Evolutionary conservation across 2,888 invertebrate genomes (phyloP).

Genomic region (Pseudococcus jackbeardsleyi): DNA sequence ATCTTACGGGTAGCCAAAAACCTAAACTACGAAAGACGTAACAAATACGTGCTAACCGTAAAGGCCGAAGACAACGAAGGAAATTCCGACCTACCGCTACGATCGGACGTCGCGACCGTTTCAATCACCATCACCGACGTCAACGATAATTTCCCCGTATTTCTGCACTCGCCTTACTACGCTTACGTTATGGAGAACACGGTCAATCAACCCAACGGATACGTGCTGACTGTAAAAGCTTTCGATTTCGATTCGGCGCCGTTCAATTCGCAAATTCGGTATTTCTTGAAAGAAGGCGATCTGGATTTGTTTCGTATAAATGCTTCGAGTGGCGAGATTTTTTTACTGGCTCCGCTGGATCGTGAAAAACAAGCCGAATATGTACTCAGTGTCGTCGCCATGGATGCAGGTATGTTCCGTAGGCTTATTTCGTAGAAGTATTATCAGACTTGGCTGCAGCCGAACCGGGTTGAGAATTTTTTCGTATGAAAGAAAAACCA

Average conservation of each 20-base stretch:
- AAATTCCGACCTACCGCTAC: conserved; percentile 75
- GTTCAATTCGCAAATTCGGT: conserved; percentile 90
- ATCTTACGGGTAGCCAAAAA: conserved; percentile 92
- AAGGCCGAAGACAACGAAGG: conserved; percentile 87
- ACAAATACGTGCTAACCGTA: conserved; percentile 85
- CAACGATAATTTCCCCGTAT: conserved; percentile 94
- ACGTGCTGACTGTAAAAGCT: conserved; percentile 82
- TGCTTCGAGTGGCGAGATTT: conserved; percentile 91
- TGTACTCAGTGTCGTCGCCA: conserved; percentile 87
- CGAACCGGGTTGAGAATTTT: background rate
- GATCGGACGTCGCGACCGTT: conserved; percentile 79
- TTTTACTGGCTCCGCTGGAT: conserved; percentile 85
- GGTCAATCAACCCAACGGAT: conserved; percentile 83
- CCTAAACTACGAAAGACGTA: conserved; percentile 91
- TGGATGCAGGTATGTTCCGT: conserved; percentile 87
- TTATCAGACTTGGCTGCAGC: background rate
- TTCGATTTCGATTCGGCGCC: conserved; percentile 93
- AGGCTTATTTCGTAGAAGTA: conserved; percentile 66
- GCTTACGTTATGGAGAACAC: conserved; percentile 95
- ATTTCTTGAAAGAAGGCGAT: conserved; percentile 94
- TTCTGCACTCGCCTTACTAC: conserved; percentile 93
- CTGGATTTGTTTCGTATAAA: conserved; percentile 92
- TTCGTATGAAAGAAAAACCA: background rate
- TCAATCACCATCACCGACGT: conserved; percentile 89
- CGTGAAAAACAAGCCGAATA: conserved; percentile 88